Conservation (phyloP, 2,888 invertebrate genomes). For the Caenorhabditis panamensis region DNA sequence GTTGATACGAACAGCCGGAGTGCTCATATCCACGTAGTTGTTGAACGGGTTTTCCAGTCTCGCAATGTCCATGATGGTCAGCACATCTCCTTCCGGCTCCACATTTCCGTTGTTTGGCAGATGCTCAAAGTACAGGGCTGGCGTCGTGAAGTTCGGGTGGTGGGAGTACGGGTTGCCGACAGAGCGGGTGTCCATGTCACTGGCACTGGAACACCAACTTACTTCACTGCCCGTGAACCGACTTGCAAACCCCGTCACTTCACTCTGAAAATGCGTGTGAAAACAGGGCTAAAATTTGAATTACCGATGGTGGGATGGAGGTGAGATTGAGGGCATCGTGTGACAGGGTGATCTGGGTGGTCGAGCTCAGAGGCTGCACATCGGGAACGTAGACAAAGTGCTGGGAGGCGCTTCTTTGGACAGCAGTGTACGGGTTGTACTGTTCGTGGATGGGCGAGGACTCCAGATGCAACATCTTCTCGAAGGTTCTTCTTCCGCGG, state of each 20-base stretch:
- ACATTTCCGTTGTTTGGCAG: background rate
- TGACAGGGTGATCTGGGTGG: constrained; percentile 13
- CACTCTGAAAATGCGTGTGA: constrained; percentile 3
- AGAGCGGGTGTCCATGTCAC: constrained; percentile 34
- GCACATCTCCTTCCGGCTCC: constrained; percentile 1
- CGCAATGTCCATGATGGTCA: constrained; percentile 38
- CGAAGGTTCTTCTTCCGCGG: too few relatives aligned
- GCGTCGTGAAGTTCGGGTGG: constrained; percentile 49
- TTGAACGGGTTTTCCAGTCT: constrained; percentile 36
- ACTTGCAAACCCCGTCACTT: background rate
- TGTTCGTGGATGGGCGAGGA: constrained; percentile 18
- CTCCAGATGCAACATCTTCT: background rate
- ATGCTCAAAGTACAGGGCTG: constrained; percentile 47
- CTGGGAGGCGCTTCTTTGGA: constrained; percentile 35
- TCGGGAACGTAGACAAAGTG: constrained; percentile 22
- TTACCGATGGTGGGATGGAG: constrained; percentile 7
- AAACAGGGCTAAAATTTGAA: background rate
- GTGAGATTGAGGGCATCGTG: constrained; percentile 34
- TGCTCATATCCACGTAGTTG: background rate
- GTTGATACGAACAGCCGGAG: constrained; percentile 5
- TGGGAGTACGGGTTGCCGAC: constrained; percentile 56
- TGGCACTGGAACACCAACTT: background rate
- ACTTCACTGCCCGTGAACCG: constrained; percentile 50
- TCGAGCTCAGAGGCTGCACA: background rate
- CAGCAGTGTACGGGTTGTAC: constrained; percentile 52